Base-by-base conservation (phyloP, 2,113 vertebrate species). In the Mionectes macconnelli region DNA sequence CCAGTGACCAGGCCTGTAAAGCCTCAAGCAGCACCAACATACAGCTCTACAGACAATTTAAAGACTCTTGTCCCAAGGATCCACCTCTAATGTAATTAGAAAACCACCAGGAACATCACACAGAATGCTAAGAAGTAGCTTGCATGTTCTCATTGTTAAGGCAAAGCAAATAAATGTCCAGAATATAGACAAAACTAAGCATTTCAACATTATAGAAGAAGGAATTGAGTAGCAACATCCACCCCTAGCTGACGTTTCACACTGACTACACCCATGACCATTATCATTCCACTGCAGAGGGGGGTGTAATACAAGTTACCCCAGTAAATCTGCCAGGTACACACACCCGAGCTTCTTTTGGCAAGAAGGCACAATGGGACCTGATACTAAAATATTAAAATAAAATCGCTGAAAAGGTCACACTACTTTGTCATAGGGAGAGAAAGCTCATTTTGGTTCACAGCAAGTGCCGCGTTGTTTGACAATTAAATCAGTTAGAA, bases 81-180 rank as follows among this genome's bases (percentile, higher is more conserved):
- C 8, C 35, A 30, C 33, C 40, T 20, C 8, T 17, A 28, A 47
- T 4, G 1, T 27, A n/a, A 39, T 27, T 8, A 27, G 21, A 57
- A 80, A 88, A 45, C 18, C 39, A 11, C 3, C 9, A 1, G 17
- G 10, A 25, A 62, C 2, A 6, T 57, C 40, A 40, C 47, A 30
- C 3, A 70, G 3, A 50, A 85, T 3, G 9, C 18, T 75, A 44
- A 52, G 55, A 78, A 69, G 49, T 1, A 64, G 25, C 0, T 62
- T 14, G 1, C 21, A 59, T 0, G 0, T 31, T 31, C 12, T 66
- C n/a, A 3, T 42, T 1, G 1, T 14, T 33, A 40, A 82, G 18
- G 50, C 4, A 82, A 75, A 72, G 28, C 40, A 76, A 57, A 20
- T 5, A 47, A 28, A 5, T 12, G 30, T 8, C 74, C 40, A 66